Conservation (phyloP, 1,140 invertebrate species). For the Formica selysi region DNA sequence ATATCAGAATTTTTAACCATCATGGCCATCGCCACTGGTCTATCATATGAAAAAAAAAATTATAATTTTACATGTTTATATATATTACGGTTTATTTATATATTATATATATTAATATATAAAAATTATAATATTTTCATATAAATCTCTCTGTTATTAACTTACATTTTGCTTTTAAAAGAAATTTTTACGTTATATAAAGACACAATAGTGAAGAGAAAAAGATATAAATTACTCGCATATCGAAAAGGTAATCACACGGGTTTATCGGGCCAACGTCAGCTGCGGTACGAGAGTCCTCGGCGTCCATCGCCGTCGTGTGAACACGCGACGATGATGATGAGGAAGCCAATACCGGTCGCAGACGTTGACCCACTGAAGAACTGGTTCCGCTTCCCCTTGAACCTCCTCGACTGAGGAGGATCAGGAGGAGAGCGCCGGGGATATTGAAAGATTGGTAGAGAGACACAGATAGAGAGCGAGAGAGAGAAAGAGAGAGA, state of each 20-base stretch:
- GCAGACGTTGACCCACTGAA: conserved; percentile 86
- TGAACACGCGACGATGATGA: conserved; percentile 55
- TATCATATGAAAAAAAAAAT: neutral
- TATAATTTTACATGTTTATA: neutral
- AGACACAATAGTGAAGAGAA: neutral
- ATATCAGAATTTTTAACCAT: neutral
- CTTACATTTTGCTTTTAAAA: neutral
- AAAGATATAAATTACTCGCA: conserved; percentile 30
- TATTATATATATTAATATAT: conserved; percentile 8
- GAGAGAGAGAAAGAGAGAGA: conserved; percentile 64
- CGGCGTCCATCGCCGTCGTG: conserved; percentile 8
- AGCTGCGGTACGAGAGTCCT: conserved; percentile 50
- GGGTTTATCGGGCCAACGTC: conserved; percentile 67
- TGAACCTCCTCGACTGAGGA: conserved; percentile 72
- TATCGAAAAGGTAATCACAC: conserved; percentile 53
- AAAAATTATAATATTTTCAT: conserved; percentile 4
- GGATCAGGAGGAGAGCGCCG: conserved; percentile 36
- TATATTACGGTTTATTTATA: neutral
- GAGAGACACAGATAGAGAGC: conserved; percentile 23
- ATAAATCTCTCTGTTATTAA: neutral
- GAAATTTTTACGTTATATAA: neutral
- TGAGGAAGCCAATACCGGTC: conserved; percentile 66
- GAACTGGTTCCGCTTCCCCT: conserved; percentile 85
- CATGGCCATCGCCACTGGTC: neutral
- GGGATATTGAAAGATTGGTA: conserved; percentile 49